These are phyloP conservation scores for Dendrocincla fuliginosa DNA, from an alignment of 2,797 vertebrate species.

Conservation along the genomic window DNA sequence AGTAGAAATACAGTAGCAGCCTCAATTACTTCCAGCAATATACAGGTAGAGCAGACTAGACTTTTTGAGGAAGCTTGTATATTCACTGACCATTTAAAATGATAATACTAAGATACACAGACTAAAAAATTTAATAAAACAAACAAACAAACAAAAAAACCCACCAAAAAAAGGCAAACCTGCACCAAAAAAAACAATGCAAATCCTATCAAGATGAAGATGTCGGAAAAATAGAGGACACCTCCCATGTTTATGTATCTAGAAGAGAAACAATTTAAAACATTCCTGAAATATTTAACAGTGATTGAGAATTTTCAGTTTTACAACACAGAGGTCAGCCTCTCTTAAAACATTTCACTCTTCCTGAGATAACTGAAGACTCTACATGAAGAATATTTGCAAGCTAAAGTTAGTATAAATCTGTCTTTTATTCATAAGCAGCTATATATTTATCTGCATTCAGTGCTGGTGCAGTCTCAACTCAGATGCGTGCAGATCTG, in stretches of 20 bases:
- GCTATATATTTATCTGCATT: background rate
- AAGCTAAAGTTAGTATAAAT: background rate
- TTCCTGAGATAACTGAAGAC: background rate
- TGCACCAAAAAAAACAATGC: background rate
- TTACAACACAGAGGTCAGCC: background rate
- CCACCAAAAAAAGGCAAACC: no score
- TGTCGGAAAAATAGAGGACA: background rate
- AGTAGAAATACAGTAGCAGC: background rate
- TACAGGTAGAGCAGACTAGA: background rate
- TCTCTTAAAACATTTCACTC: background rate
- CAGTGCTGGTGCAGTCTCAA: background rate
- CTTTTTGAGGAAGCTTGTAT: background rate
- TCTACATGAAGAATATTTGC: background rate
- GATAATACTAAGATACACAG: background rate
- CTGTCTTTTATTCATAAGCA: background rate
- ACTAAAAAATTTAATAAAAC: background rate
- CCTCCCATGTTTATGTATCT: background rate
- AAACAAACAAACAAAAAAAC: no score
- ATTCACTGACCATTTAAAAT: background rate
- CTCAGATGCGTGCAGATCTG: background rate
- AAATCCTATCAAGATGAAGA: background rate
- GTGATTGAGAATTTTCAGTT: background rate
- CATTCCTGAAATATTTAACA: background rate
- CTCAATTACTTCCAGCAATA: background rate
- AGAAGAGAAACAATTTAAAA: background rate